Evolutionary conservation across 2,113 vertebrate genomes (phyloP), one percentile per base, ranked within the genome.

Genomic region (Bufo gargarizans): DNA sequence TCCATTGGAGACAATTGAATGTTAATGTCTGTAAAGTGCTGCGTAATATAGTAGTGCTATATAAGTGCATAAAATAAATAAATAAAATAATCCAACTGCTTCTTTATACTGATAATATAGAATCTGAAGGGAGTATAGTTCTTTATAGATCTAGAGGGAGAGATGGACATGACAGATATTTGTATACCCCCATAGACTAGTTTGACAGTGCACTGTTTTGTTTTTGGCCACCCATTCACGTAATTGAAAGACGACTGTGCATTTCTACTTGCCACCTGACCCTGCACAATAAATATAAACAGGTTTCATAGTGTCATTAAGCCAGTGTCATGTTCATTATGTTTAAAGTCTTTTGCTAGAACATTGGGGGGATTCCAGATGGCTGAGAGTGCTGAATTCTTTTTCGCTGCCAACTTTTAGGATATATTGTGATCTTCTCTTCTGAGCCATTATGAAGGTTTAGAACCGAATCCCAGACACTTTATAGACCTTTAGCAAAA

Each of bases 271-370:
- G 47, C 47, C 82, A 84, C 82, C 82, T 69, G 63, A 69, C 63
- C 53, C 20, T 84, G 20, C 82, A 53, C 63, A 84, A 84, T 49
- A 84, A 84, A 84, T 84, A 84, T 69, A 65, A 84, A 69, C 61
- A 49, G 47, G 63, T 53, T 84, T 63, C 63, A 84, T 65, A 69
- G 47, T 49, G 69, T 84, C 67, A 71, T 55, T 56, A 55, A 84
- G 67, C 82, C 82, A 84, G 82, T 72, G 67, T 72, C 67, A 84
- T 72, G 61, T 71, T 72, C 61, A 56, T 53, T 69, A 50, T 72
- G 50, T 72, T 72, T 50, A 84, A 55, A 84, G 61, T 56, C 67
- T 55, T 84, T 74, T 74, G 82, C 82, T 56, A 58, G 82, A 84
- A 72, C 63, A 56, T 55, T 84, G 82, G 82, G 82, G 72, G 82